Percentiles rank a stretch among this genome's conserved stretches.
phyloP scores from a whole-genome alignment of 2,113 vertebrate genomes.

The Corythaixoides concolor region DNA sequence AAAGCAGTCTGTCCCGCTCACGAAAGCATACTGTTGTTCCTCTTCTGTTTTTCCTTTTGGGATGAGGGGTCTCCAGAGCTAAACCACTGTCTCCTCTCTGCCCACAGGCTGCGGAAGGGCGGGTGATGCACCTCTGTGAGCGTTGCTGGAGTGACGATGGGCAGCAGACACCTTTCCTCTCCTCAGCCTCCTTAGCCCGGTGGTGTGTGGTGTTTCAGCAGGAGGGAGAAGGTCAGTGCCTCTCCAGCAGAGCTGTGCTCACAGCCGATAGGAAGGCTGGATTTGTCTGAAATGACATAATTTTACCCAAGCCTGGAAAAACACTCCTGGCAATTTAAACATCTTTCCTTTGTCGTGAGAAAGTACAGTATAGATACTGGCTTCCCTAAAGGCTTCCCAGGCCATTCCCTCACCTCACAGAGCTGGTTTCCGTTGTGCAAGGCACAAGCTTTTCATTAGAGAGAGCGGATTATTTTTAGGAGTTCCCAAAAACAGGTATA shows the following conservation, averaged over 20 bases:
- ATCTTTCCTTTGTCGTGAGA: neutral
- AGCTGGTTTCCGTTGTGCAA: neutral
- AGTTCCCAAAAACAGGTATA: neutral
- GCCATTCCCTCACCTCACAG: neutral
- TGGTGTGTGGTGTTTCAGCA: fast-evolving
- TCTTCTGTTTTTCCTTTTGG: neutral
- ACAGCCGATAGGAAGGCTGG: neutral
- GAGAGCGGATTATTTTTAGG: neutral
- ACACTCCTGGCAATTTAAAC: neutral
- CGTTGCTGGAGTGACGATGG: fast-evolving
- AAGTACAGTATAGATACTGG: neutral
- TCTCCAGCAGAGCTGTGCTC: neutral
- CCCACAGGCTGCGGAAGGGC: neutral
- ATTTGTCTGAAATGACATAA: neutral
- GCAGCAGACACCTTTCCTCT: neutral
- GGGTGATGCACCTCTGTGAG: neutral
- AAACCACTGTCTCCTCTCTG: neutral
- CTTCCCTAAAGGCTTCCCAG: neutral
- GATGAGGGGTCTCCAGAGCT: neutral
- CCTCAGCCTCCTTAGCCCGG: neutral
- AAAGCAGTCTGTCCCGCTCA: neutral
- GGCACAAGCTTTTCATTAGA: neutral
- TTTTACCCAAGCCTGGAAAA: neutral
- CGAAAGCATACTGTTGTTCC: neutral
- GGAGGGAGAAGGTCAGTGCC: neutral